Conservation (phyloP, 1,140 invertebrate genomes). For the Drosophila persimilis region DNA sequence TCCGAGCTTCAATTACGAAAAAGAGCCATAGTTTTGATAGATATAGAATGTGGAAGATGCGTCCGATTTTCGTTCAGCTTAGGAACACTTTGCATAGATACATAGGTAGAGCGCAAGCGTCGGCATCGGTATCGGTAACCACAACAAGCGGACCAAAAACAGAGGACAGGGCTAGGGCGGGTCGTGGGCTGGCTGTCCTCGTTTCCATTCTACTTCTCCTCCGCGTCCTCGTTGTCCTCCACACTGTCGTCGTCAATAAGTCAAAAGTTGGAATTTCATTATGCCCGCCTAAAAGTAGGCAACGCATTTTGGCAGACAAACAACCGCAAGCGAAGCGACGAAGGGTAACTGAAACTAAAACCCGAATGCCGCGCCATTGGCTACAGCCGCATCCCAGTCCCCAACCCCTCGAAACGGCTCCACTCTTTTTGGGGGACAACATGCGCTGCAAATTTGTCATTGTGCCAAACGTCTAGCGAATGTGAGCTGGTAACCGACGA, state of each 20-base stretch:
- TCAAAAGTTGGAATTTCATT: slow-evolving; percentile 83
- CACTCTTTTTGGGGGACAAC: slow-evolving; percentile 52
- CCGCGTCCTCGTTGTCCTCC: slow-evolving; percentile 35
- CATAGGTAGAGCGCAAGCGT: slow-evolving; percentile 46
- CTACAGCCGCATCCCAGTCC: neutral
- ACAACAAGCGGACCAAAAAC: slow-evolving; percentile 27
- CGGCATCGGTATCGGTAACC: slow-evolving; percentile 54
- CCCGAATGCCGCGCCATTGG: slow-evolving; percentile 62
- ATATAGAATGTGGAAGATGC: neutral
- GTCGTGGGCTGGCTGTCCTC: neutral
- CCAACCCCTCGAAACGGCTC: neutral
- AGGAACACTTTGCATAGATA: no score
- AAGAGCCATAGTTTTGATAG: slow-evolving; percentile 4
- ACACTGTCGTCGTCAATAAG: slow-evolving; percentile 78
- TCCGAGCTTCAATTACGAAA: slow-evolving; percentile 3
- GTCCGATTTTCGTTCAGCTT: neutral
- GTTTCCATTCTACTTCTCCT: neutral
- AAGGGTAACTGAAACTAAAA: slow-evolving; percentile 63
- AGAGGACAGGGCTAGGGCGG: neutral
- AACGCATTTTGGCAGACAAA: slow-evolving; percentile 75
- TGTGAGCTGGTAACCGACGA: slow-evolving; percentile 57
- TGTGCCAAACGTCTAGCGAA: slow-evolving; percentile 75
- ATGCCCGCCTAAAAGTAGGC: slow-evolving; percentile 77
- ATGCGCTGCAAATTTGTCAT: slow-evolving; percentile 78
- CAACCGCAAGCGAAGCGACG: slow-evolving; percentile 26